These are phyloP conservation scores for Sphyrna mokarran DNA, from an alignment of 2,113 vertebrate genomes.

Conservation along the genomic window DNA sequence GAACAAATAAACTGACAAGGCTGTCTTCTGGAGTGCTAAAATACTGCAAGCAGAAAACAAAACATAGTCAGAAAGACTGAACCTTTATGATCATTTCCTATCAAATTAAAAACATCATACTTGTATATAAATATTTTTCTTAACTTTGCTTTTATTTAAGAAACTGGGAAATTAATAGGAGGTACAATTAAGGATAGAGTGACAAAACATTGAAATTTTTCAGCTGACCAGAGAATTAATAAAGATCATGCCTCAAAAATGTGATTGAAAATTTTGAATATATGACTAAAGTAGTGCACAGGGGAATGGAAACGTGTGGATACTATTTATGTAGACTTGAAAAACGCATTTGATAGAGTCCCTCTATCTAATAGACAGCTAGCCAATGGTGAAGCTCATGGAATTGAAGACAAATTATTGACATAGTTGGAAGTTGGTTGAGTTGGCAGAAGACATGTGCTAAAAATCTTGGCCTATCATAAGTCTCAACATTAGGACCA, in stretches of 20 bases:
- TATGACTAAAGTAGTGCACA: not conserved
- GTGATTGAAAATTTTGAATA: not conserved
- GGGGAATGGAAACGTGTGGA: not conserved
- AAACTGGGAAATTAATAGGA: not conserved
- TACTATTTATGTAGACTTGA: not conserved
- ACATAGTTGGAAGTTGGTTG: not conserved
- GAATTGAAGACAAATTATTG: not conserved
- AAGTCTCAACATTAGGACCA: too few species aligned
- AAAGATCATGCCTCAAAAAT: not conserved
- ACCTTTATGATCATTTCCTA: not conserved
- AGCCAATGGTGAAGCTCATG: not conserved
- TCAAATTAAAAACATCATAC: not conserved
- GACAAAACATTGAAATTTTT: not conserved
- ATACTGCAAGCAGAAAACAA: conserved; percentile 64
- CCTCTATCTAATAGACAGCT: not conserved
- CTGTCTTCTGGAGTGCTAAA: conserved; percentile 93
- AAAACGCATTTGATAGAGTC: not conserved
- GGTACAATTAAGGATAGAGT: not conserved
- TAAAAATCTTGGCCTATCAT: too few species aligned
- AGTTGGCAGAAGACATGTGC: too few species aligned
- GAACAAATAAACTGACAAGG: conserved; percentile 89
- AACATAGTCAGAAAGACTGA: not conserved
- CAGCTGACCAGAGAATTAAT: not conserved
- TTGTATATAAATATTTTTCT: not conserved
- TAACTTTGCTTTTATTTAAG: not conserved